These are phyloP conservation scores for Thunnus thynnus DNA, from an alignment of 2,113 vertebrate genomes.

Conservation along the genomic window DNA sequence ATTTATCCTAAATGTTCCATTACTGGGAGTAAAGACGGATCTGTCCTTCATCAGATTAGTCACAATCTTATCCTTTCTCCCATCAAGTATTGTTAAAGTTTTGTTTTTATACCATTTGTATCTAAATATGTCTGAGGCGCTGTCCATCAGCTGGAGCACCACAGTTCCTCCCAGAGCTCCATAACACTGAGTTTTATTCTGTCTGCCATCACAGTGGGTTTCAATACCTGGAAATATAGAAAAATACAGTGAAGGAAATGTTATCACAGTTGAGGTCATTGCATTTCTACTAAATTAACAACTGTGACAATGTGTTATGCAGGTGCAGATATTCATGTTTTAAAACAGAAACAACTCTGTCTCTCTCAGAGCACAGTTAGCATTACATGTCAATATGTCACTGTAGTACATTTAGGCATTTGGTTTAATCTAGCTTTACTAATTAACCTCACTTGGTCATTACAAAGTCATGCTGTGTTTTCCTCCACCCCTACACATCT, in stretches of 20 bases:
- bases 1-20: constrained; percentile 58
- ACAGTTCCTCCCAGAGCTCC: constrained; percentile 71
- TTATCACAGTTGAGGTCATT: no score
- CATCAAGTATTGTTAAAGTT: accelerated
- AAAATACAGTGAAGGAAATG: neutral
- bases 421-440: no score
- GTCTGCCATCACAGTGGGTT: constrained; percentile 57
- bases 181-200: constrained; percentile 54
- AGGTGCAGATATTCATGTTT: no score
- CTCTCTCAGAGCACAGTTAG: no score
- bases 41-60: accelerated
- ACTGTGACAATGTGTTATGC: no score
- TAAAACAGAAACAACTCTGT: no score
- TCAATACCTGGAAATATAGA: constrained; percentile 44
- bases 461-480: no score
- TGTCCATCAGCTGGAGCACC: constrained; percentile 50
- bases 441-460: no score
- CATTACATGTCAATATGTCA: no score
- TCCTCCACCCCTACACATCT: no score
- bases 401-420: no score
- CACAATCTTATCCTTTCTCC: accelerated
- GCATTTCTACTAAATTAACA: no score
- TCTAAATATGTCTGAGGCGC: accelerated
- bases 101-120: accelerated
- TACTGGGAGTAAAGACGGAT: constrained; percentile 12